These are phyloP conservation scores for Palythoa caribaeorum DNA, from an alignment of 92 coral and sea anemone genomes.

Conservation along the genomic window DNA sequence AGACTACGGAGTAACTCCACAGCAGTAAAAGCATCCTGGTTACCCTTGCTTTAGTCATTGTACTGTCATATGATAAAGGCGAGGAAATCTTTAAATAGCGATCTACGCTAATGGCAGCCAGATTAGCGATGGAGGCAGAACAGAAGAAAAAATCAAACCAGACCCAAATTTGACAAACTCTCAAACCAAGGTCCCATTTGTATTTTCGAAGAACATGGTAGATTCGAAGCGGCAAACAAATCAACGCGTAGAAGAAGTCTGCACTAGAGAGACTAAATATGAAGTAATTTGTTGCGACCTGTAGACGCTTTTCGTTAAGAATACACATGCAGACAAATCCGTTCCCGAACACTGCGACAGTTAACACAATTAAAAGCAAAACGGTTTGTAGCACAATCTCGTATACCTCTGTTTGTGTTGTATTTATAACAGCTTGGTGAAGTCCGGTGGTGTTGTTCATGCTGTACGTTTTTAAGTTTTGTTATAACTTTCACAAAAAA, in stretches of 20 bases:
- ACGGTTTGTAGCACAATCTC: conserved; percentile 65
- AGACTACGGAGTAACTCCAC: conserved; percentile 77
- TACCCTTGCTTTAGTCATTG: conserved; percentile 79
- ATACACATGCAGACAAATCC: conserved; percentile 85
- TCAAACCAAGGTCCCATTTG: conserved; percentile 71
- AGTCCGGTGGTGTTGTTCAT: conserved; percentile 34
- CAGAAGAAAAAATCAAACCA: conserved; percentile 89
- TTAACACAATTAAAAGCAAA: conserved; percentile 67
- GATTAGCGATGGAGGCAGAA: conserved; percentile 86
- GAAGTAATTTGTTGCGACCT: conserved; percentile 93
- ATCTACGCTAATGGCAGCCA: conserved; percentile 94
- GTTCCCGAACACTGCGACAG: conserved; percentile 83
- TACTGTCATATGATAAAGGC: conserved; percentile 81
- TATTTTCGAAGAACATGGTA: conserved; percentile 66
- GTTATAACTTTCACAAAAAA: neutral
- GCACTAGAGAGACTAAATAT: conserved; percentile 92
- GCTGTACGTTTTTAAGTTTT: neutral
- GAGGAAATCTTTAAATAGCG: conserved; percentile 87
- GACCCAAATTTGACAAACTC: conserved; percentile 79
- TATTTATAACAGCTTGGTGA: neutral
- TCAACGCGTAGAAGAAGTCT: conserved; percentile 83
- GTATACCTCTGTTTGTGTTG: conserved; percentile 4
- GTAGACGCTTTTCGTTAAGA: conserved; percentile 84
- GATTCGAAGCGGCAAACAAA: conserved; percentile 87
- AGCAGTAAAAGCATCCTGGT: conserved; percentile 54